Base-by-base conservation (phyloP, 2,113 vertebrate genomes). In the Varanus salvator region DNA sequence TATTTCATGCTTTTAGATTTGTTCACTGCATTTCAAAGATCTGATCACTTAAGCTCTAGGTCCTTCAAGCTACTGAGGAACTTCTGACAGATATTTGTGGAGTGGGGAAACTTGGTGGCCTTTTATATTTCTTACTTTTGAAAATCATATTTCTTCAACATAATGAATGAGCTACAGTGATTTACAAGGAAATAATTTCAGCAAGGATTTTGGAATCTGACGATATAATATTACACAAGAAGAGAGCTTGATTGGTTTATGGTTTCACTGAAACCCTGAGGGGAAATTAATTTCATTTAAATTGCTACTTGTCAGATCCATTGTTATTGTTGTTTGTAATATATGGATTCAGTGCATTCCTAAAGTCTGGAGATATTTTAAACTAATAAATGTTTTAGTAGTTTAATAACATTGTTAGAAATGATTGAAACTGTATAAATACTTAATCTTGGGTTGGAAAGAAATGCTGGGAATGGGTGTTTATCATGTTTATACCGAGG, bases 241-340 rank as follows among this genome's bases (percentile, higher is more conserved):
- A 91, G 86, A 93, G 94, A 60, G 17, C 90, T 90, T 92, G 93
- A 90, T 93, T 93, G 90, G 80, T 95, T 95, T 95, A 95, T 92
- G 90, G 91, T 92, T 95, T 96, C 89, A 60, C 86, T 87, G 92
- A 92, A 92, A 94, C 94, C 57, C 87, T 87, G 87, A 93, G 93
- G 88, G 84, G 86, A 93, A 95, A 95, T 95, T 94, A 94, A 94
- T 95, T 95, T 87, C 93, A 54, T 93, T 95, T 94, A 95, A 93
- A 91, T 93, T 69, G 82, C 87, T 91, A 44, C 93, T 92, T 95
- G 93, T 95, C 95, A 96, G 27, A 14, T 92, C 82, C 83, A 92
- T 95, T 96, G 87, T 94, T 95, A 90, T 84, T 96, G 69, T 92
- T 95, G 69, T 90, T 94, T 91, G 75, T 92, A 93, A 54, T 75